Percentiles rank a stretch among this genome's conserved stretches.
These are phyloP conservation scores for Bellardia bayeri DNA, from an alignment of 2,888 invertebrate species.

Conservation along the genomic window DNA sequence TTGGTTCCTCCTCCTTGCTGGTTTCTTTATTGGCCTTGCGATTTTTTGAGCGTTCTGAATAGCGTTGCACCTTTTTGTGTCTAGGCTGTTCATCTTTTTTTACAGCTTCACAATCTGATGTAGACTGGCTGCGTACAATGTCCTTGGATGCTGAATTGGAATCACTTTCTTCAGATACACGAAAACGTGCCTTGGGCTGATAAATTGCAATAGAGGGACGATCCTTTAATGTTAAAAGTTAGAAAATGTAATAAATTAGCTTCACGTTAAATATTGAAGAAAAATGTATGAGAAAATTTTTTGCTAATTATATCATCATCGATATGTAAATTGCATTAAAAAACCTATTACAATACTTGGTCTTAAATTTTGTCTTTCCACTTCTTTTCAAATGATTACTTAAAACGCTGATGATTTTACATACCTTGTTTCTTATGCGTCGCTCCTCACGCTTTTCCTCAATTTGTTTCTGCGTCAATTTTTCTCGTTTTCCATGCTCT, in stretches of 20 bases:
- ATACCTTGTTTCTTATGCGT: slow-evolving; percentile 83
- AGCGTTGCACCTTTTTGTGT: slow-evolving; percentile 78
- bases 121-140: slow-evolving; percentile 76
- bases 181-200: slow-evolving; percentile 87
- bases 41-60: slow-evolving; percentile 77
- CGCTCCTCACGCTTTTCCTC: slow-evolving; percentile 78
- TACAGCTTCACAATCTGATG: slow-evolving; percentile 77
- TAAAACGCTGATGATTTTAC: no score
- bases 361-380: no score
- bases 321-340: no score
- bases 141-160: slow-evolving; percentile 72
- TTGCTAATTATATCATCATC: no score
- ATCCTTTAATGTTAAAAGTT: slow-evolving; percentile 86
- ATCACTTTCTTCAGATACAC: slow-evolving; percentile 78
- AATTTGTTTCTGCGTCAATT: slow-evolving; percentile 72
- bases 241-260: no score
- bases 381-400: no score
- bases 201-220: slow-evolving; percentile 95
- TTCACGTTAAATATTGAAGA: no score
- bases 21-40: slow-evolving; percentile 53
- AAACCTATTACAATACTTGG: no score
- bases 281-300: no score
- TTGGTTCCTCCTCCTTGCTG: slow-evolving; percentile 32
- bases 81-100: slow-evolving; percentile 76
- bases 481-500: slow-evolving; percentile 74